Evolutionary conservation across 2,113 vertebrate species (phyloP), one percentile per base, ranked within the genome.

Genomic region (Phasianus colchicus): DNA sequence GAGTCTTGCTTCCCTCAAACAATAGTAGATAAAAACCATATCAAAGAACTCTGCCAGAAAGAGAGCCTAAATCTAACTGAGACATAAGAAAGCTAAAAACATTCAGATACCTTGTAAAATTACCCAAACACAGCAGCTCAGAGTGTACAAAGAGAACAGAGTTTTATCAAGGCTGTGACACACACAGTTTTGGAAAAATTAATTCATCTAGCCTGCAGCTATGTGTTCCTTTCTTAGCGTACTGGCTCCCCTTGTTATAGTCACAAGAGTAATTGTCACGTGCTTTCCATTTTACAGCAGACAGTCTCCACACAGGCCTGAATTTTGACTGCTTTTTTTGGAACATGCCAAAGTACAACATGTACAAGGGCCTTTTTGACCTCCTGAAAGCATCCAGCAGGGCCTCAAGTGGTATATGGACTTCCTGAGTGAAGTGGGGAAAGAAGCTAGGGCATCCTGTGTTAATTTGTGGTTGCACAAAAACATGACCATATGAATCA

Each of bases 121-220:
- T 86, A 84, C 70, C 77, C 80, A 94, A 95, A 95, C 83, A 84
- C 32, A 81, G 88, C 86, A 90, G 79, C 57, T 88, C 75, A 70
- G 76, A 81, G 57, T 55, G 69, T 83, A 93, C 92, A 93, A 91
- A 94, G 73, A 83, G 76, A 91, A 86, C 55, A 42, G 71, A 95
- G 86, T 48, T 94, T 96, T 96, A 95, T 96, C 93, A 94, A 94
- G 86, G 75, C 93, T 94, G 45, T 90, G 92, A 88, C 87, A 96
- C 71, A 92, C 7, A 6, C 32, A 77, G 72, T 89, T 55, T 79
- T 93, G 80, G 90, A 88, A 88, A 93, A 91, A 93, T 83, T 87
- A 93, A 83, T 92, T 91, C 38, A 71, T 89, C 16, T 92, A 96
- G 89, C 95, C 92, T 89, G 89, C 36, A 91, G 94, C 92, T 90